phyloP scores from a whole-genome alignment of 2,113 vertebrate genomes.

The Irena cyanogastra region DNA sequence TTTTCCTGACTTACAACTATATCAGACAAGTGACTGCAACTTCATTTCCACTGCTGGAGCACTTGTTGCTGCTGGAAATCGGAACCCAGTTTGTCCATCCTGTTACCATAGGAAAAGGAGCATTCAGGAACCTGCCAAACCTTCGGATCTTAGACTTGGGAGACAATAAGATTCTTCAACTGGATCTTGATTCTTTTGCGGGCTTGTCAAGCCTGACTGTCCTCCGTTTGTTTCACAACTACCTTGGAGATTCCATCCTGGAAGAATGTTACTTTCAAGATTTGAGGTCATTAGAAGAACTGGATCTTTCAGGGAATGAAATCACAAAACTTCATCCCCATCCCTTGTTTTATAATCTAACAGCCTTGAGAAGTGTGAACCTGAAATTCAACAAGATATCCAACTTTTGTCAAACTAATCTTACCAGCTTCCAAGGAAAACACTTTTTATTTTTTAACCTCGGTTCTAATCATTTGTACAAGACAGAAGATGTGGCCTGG shows the following conservation, averaged over 20 bases:
- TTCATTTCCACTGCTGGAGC: conserved; percentile 69
- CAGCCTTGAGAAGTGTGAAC: conserved; percentile 66
- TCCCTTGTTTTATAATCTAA: conserved; percentile 76
- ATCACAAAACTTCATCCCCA: conserved; percentile 75
- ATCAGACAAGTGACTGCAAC: conserved; percentile 70
- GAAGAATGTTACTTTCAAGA: conserved; percentile 74
- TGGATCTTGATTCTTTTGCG: conserved; percentile 79
- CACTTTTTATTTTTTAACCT: conserved; percentile 71
- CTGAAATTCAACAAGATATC: conserved; percentile 72
- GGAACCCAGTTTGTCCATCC: conserved; percentile 43
- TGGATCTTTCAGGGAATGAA: conserved; percentile 74
- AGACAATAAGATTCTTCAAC: conserved; percentile 1
- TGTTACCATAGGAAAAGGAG: conserved; percentile 70
- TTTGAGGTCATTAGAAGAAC: conserved; percentile 70
- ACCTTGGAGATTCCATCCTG: conserved; percentile 72
- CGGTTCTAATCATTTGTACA: background rate
- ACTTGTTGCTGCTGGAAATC: conserved; percentile 67
- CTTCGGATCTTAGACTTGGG: conserved; percentile 75
- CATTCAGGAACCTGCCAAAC: conserved; percentile 78
- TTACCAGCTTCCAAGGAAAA: conserved; percentile 79
- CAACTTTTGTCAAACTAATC: conserved; percentile 77
- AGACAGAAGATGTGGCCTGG: conserved; percentile 42
- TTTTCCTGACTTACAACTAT: conserved; percentile 74
- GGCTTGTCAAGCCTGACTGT: conserved; percentile 70
- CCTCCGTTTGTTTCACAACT: conserved; percentile 71